phyloP scores from a whole-genome alignment of 2,888 invertebrate species.

The Alviniconcha strummeri region DNA sequence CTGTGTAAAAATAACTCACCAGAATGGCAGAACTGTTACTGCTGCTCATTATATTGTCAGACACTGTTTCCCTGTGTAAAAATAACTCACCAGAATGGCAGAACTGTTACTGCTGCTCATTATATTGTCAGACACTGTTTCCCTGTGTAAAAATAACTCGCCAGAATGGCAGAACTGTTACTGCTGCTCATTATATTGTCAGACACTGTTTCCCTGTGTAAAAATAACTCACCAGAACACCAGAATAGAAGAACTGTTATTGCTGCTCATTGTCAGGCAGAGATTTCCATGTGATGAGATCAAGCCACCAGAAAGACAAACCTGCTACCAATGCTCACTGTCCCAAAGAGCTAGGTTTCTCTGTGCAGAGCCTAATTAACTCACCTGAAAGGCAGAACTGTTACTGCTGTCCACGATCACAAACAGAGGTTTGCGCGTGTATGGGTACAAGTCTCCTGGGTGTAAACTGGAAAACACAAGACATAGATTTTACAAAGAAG shows the following conservation, averaged over 20 bases:
- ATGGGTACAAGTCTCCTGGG: constrained; percentile 94
- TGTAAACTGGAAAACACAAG: constrained; percentile 78
- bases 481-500: neutral
- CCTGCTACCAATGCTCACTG: neutral
- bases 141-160: neutral
- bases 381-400: constrained; percentile 82
- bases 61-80: neutral
- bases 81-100: neutral
- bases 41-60: no score
- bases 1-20: neutral
- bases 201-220: neutral
- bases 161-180: no score
- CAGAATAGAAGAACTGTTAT: neutral
- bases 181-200: no score
- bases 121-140: no score
- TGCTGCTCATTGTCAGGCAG: neutral
- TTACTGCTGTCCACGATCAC: constrained; percentile 96
- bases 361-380: no score
- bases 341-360: no score
- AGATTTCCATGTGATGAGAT: neutral
- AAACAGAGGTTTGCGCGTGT: constrained; percentile 93
- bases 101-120: neutral
- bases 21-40: neutral
- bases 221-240: neutral
- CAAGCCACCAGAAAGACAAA: neutral